These are phyloP conservation scores for Menidia menidia DNA, from an alignment of 2,797 vertebrate species.

Conservation along the genomic window DNA sequence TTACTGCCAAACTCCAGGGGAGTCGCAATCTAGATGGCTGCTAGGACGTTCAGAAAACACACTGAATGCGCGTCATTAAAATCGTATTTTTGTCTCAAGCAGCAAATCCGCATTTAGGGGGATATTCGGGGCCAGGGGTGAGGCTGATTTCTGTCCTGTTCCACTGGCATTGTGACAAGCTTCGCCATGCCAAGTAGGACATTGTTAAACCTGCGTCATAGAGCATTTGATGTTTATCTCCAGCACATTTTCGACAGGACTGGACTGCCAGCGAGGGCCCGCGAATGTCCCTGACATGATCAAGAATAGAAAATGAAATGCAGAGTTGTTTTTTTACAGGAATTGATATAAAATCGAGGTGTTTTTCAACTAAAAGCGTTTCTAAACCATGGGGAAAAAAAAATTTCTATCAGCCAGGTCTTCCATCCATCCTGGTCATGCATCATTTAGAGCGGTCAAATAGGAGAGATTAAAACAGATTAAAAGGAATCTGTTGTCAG, in stretches of 20 bases:
- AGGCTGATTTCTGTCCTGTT: conserved; percentile 51
- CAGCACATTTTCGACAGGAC: conserved; percentile 29
- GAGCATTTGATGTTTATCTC: conserved; percentile 42
- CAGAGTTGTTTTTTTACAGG: too few species aligned
- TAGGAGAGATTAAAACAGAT: conserved; percentile 41
- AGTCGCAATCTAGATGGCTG: conserved; percentile 17
- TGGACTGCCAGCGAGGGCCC: conserved; percentile 24
- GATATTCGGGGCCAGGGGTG: conserved; percentile 38
- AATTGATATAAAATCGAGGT: too few species aligned
- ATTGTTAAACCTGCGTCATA: conserved; percentile 50
- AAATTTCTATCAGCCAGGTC: too few species aligned
- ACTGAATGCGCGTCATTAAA: conserved; percentile 43
- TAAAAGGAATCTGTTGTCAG: conserved; percentile 49
- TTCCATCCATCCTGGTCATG: neutral
- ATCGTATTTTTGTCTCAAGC: conserved; percentile 43
- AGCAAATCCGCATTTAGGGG: conserved; percentile 51
- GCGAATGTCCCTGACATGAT: conserved; percentile 7
- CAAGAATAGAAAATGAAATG: conserved; percentile 11
- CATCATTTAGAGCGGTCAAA: conserved; percentile 35
- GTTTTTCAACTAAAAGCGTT: too few species aligned
- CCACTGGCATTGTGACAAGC: conserved; percentile 40
- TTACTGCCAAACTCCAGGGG: conserved; percentile 29
- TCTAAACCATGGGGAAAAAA: too few species aligned
- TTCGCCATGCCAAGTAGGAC: conserved; percentile 59
- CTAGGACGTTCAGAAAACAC: conserved; percentile 33